These are phyloP conservation scores for Oceanodroma tethys DNA, from an alignment of 2,113 vertebrate genomes.

Conservation along the genomic window DNA sequence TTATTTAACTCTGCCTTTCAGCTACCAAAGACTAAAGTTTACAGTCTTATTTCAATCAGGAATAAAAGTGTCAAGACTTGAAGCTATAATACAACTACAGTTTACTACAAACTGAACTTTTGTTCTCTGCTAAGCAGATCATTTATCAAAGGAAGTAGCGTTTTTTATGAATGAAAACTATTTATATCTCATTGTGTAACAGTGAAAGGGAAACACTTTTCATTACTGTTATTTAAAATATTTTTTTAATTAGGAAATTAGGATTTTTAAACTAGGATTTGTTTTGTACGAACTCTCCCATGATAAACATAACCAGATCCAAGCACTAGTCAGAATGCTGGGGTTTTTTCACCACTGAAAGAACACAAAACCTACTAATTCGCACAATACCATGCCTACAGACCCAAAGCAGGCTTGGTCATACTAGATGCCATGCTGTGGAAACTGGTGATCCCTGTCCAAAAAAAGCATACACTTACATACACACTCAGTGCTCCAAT, in stretches of 20 bases:
- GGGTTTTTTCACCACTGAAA: accelerated
- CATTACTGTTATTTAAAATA: not conserved
- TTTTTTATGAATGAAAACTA: constrained; percentile 60
- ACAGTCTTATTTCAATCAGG: not conserved
- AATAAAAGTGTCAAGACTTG: not conserved
- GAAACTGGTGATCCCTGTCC: not conserved
- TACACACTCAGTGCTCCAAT: not conserved
- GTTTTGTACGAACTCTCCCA: not conserved
- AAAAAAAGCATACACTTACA: not conserved
- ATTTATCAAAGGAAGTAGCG: constrained; percentile 47
- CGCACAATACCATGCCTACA: not conserved
- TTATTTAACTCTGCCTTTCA: not conserved
- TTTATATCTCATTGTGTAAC: constrained; percentile 35
- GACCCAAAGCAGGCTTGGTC: not conserved
- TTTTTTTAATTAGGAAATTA: not conserved
- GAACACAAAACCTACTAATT: not conserved
- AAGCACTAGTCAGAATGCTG: not conserved
- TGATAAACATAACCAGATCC: not conserved
- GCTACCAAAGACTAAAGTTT: not conserved
- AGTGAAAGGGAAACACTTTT: constrained; percentile 15
- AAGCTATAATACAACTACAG: not conserved
- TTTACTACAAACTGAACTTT: constrained; percentile 34
- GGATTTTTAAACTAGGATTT: not conserved
- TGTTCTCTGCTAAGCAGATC: constrained; percentile 7
- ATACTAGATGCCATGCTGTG: not conserved